These are phyloP conservation scores for Chitala chitala DNA, from an alignment of 2,113 vertebrate species.

Conservation along the genomic window DNA sequence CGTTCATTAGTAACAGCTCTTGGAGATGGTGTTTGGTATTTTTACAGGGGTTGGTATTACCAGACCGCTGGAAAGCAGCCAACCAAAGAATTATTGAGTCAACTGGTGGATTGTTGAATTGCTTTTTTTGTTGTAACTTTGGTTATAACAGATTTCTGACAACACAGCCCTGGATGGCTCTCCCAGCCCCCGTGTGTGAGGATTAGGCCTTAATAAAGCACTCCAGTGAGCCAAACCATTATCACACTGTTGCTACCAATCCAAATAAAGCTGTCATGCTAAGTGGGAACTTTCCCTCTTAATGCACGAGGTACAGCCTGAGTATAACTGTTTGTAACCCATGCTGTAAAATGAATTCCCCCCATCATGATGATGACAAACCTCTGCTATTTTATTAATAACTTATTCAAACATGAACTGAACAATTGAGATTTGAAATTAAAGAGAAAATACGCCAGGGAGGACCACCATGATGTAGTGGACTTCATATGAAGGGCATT, in stretches of 20 bases:
- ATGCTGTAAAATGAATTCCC: neutral
- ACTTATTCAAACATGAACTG: slow-evolving; percentile 50
- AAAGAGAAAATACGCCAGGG: neutral
- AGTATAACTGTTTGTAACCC: neutral
- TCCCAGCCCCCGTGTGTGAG: neutral
- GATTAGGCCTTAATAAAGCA: neutral
- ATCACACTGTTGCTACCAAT: neutral
- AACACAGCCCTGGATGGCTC: neutral
- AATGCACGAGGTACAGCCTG: neutral
- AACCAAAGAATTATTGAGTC: neutral
- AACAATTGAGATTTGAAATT: slow-evolving; percentile 48
- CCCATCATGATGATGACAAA: slow-evolving; percentile 25
- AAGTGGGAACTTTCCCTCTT: neutral
- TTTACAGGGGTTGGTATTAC: neutral
- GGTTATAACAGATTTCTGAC: neutral
- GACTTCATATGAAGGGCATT: slow-evolving; percentile 28
- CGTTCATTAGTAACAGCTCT: no score
- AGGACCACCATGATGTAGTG: neutral
- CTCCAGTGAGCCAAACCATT: neutral
- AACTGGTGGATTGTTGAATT: neutral
- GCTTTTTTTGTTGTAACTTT: neutral
- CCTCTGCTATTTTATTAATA: slow-evolving; percentile 37
- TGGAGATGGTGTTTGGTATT: neutral
- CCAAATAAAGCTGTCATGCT: neutral
- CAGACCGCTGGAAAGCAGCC: no score